A percentile compares a stretch with the other conserved stretches of the same genome.
phyloP scores from a whole-genome alignment of 2,888 invertebrate genomes.

The Tyria jacobaeae region DNA sequence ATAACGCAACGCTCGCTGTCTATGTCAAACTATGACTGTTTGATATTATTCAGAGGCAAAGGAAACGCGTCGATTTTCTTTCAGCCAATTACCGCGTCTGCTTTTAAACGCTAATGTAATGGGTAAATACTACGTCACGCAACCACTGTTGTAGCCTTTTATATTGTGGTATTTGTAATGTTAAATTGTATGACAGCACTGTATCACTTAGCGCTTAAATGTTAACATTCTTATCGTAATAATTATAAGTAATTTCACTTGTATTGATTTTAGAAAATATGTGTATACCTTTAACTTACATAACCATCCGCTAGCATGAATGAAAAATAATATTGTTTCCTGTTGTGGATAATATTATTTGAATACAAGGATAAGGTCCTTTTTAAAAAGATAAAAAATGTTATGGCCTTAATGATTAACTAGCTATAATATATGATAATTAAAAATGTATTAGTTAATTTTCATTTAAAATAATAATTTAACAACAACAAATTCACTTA shows the following conservation, averaged over 20 bases:
- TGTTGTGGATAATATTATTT: no score
- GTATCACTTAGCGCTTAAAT: constrained; percentile 8
- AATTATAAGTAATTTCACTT: background rate
- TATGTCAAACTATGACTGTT: constrained; percentile 29
- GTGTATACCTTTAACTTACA: background rate
- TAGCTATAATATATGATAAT: no score
- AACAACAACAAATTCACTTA: no score
- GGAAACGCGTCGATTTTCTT: constrained; percentile 56
- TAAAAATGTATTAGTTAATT: no score
- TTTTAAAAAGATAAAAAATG: no score
- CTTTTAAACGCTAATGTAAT: constrained; percentile 41
- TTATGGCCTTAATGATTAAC: no score
- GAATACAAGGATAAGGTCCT: no score
- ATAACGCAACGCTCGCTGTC: constrained; percentile 35
- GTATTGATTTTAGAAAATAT: background rate
- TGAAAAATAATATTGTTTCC: no score
- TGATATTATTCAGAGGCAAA: constrained; percentile 24
- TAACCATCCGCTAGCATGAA: no score
- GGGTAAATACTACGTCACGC: constrained; percentile 53
- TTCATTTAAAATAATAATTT: no score
- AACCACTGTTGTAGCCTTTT: constrained; percentile 14
- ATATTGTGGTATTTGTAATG: constrained; percentile 3
- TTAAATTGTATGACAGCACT: background rate
- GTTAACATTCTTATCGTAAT: background rate
- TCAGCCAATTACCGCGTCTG: constrained; percentile 61